Evolutionary conservation across 2,797 vertebrate genomes (phyloP), one percentile per base, ranked within the genome.

Genomic region (Schizopygopsis malacanthus): DNA sequence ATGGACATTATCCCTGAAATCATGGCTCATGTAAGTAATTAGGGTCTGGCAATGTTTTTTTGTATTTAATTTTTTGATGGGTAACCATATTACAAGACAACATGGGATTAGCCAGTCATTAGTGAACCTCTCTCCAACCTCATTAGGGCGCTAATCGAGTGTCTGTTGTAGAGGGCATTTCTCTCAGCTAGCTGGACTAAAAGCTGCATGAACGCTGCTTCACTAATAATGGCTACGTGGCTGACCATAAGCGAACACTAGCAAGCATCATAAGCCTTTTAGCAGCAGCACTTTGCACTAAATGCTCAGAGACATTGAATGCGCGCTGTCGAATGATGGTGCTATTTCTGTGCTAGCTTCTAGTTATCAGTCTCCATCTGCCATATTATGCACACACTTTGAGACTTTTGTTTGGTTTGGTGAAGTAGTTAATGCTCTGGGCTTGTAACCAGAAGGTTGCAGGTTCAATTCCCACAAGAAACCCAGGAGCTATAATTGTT

Each of bases 61-160:
- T 59, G 33, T 33, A 33, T 33, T 33, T 2, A 2, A 33, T 41
- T 39, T 39, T 41, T 41, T 50, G 18, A 93, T 94, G 94, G 88
- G 90, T 75, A 63, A 63, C 54, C 41, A 39, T 63, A 65, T 83
- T 61, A 63, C 45, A 39, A 67, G 18, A 81, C 41, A n/a, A 28
- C 41, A 52, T 50, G 61, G 28, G 39, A 22, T 52, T 69, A 81
- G 43, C 4, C 45, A 67, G 79, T 69, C 79, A 52, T 69, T 81
- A 67, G 79, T 22, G 52, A 69, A 50, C 45, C 63, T 50, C 61
- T 41, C 33, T 33, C 61, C 61, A 80, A 28, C 43, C 61, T 37
- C 61, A 37, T 43, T 7, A 65, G 10, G 61, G 6, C 0, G 43
- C 76, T 80, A 67, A 80, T 37, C 25, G 41, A 13, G 10, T 69